A percentile compares a stretch with the other conserved stretches of the same genome.
phyloP scores from a whole-genome alignment of 2,113 vertebrate genomes.

The Ameiurus melas region DNA sequence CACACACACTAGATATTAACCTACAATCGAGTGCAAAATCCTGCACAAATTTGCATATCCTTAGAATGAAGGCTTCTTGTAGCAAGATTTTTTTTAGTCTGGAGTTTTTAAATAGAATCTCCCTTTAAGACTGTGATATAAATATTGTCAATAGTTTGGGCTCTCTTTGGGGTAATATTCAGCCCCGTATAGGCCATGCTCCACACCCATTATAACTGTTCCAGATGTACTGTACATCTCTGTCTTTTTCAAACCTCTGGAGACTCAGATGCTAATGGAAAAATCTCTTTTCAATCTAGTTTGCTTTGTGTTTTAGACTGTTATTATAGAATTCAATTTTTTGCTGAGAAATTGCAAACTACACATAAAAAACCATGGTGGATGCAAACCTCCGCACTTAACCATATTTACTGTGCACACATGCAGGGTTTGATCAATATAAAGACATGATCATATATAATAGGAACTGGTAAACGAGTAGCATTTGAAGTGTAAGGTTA shows the following conservation, averaged over 20 bases:
- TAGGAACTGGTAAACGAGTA: neutral
- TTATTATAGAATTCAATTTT: neutral
- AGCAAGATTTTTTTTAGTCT: neutral
- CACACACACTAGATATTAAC: neutral
- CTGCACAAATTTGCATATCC: too few relatives aligned
- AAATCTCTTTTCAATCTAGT: neutral
- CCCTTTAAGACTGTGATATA: neutral
- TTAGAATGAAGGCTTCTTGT: neutral
- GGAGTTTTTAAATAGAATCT: too few relatives aligned
- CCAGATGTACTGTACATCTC: too few relatives aligned
- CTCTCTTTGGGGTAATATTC: neutral
- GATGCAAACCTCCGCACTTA: neutral
- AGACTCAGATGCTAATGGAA: neutral
- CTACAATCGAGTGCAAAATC: too few relatives aligned
- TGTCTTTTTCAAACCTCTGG: neutral
- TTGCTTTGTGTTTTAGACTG: neutral
- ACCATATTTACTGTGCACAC: neutral
- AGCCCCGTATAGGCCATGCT: neutral
- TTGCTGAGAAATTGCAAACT: neutral
- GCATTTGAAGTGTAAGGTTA: neutral
- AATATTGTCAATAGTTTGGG: neutral
- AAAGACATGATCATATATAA: neutral
- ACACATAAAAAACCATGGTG: neutral
- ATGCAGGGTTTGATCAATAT: neutral
- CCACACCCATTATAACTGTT: neutral